A percentile compares a stretch with the other conserved stretches of the same genome.
Conservation (phyloP, 2,797 vertebrate species). For the Microctenopoma lineatum region DNA sequence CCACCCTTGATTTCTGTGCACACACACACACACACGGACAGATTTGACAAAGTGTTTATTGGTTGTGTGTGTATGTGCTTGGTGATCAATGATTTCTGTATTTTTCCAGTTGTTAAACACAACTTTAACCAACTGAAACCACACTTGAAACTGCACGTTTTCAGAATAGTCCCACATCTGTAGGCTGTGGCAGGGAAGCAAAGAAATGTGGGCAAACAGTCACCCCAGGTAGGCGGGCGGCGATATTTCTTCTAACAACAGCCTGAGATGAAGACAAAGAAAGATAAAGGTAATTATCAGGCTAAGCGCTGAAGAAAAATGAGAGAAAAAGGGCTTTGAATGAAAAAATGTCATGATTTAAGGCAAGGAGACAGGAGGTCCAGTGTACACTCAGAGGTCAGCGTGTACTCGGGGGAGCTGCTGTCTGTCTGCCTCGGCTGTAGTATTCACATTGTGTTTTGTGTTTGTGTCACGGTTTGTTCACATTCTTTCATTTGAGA, state of each 20-base stretch:
- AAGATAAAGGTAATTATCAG: conserved; percentile 33
- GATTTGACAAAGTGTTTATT: conserved; percentile 5
- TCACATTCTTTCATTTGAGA: conserved; percentile 4
- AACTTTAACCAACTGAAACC: background rate
- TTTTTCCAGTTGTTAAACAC: background rate
- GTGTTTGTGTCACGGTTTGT: conserved; percentile 46
- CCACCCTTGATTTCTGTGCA: background rate
- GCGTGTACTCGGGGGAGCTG: conserved; percentile 61
- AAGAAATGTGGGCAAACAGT: conserved; percentile 56
- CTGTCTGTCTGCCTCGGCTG: conserved; percentile 54
- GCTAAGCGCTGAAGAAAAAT: background rate
- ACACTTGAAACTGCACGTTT: background rate
- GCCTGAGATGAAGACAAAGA: conserved; percentile 18
- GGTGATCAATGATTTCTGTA: background rate
- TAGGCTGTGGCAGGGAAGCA: conserved; percentile 12
- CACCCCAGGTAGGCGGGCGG: conserved; percentile 65
- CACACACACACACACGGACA: conserved; percentile 5
- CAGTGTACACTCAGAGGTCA: conserved; percentile 73
- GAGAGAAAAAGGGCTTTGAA: conserved; percentile 42
- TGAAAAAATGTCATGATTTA: conserved; percentile 61
- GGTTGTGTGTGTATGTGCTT: background rate
- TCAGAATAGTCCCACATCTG: background rate
- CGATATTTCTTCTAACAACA: conserved; percentile 13
- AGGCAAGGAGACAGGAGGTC: conserved; percentile 67
- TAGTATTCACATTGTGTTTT: conserved; percentile 28